phyloP scores from a whole-genome alignment of 2,113 vertebrate genomes.

The Octodon degus region DNA sequence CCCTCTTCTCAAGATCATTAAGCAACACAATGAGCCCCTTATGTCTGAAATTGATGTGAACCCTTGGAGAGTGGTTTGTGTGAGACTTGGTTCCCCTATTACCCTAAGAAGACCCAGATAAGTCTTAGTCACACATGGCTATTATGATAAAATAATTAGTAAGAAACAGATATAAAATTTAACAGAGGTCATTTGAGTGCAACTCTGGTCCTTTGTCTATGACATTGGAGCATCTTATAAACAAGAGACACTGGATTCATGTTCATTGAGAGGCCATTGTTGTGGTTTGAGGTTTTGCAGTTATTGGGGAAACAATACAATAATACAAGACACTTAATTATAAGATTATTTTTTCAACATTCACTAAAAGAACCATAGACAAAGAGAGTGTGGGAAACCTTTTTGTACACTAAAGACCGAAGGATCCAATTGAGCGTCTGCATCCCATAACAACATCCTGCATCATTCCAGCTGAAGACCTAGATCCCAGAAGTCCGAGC shows the following conservation, averaged over 20 bases:
- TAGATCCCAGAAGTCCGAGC: too few species aligned
- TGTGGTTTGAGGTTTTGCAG: too few species aligned
- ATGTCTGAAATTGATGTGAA: neutral
- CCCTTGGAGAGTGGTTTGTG: neutral
- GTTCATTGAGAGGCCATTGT: neutral
- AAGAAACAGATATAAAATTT: constrained; percentile 56
- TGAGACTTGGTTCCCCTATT: constrained; percentile 45
- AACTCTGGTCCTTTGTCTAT: neutral
- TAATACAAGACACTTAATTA: too few species aligned
- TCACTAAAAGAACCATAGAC: too few species aligned
- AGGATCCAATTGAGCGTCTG: too few species aligned
- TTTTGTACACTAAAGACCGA: too few species aligned
- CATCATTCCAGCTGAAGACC: too few species aligned
- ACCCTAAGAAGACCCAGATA: neutral
- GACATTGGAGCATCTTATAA: neutral
- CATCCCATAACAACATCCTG: too few species aligned
- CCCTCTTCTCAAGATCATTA: neutral
- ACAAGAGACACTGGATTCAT: neutral
- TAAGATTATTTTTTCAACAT: too few species aligned
- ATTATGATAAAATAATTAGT: neutral
- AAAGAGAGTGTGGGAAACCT: too few species aligned
- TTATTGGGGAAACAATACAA: too few species aligned
- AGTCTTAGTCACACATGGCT: constrained; percentile 13
- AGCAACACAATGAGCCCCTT: neutral
- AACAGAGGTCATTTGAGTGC: constrained; percentile 16